Evolutionary conservation across 2,797 vertebrate species (phyloP), one percentile per base, ranked within the genome.

Genomic region (Microctenopoma stevenorrisi): DNA sequence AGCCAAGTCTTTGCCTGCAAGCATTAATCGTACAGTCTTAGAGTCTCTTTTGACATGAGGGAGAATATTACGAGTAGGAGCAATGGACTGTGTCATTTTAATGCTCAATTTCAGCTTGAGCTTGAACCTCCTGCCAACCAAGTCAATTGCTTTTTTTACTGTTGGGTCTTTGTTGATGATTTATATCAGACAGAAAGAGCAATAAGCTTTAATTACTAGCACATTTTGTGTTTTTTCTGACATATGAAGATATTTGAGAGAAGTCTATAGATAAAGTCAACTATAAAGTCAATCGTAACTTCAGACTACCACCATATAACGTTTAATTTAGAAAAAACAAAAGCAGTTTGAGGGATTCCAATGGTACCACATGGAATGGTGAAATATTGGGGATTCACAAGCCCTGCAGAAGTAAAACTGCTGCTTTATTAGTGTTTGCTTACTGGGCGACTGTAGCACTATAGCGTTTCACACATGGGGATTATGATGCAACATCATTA

Each of bases 1-100:
- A 83, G 69, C 50, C 75, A 70, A 72, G 76, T 70, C 58, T 81
- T 76, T 76, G 82, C 69, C 75, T 70, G 61, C 78, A 78, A 89
- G 64, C 76, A 78, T 91, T 89, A 87, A 89, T 88, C 81, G 78
- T 77, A 68, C 44, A 62, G 55, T 78, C 79, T 83, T 46, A 63
- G 61, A 66, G 65, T 82, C 80, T 82, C 81, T 65, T 28, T 38
- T 73, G 82, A 90, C 85, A 76, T 47, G n/a, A 78, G 63, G 74
- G 64, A 77, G 78, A 79, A 84, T 86, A 85, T 78, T 86, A 84
- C 49, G 4, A 85, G 78, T 47, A 59, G 78, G 83, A 86, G 84
- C 88, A 86, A 90, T 90, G 87, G 86, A 88, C 87, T 88, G 89
- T 86, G 72, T 86, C 86, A 85, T 90, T 90, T 90, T 92, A 91